phyloP scores from a whole-genome alignment of 2,113 vertebrate genomes.

The Hippocampus zosterae region DNA sequence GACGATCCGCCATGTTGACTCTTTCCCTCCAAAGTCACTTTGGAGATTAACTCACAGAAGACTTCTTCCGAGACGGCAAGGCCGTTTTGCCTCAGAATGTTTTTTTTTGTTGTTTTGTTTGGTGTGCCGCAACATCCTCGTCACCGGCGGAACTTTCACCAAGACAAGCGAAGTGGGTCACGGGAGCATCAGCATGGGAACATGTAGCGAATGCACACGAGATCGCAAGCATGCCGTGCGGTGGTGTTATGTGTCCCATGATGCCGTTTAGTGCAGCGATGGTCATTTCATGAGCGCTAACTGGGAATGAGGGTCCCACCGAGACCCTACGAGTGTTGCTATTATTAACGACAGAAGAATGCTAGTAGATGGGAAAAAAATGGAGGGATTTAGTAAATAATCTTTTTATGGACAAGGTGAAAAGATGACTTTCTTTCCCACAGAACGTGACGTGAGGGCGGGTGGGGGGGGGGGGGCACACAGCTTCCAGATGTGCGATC shows the following conservation, averaged over 20 bases:
- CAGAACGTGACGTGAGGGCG: conserved; percentile 1
- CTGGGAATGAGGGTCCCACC: conserved; percentile 39
- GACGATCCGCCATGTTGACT: conserved; percentile 4
- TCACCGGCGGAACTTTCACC: conserved; percentile 6
- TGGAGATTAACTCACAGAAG: neutral
- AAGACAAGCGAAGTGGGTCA: conserved; percentile 12
- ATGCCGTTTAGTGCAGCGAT: conserved; percentile 21
- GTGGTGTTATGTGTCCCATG: conserved; percentile 10
- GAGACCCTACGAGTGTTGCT: conserved; percentile 38
- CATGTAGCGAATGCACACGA: neutral
- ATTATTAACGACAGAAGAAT: conserved; percentile 49
- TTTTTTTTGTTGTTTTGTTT: neutral
- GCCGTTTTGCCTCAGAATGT: neutral
- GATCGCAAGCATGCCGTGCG: neutral
- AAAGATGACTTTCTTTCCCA: conserved; percentile 18
- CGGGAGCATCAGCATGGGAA: conserved; percentile 28
- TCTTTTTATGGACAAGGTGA: neutral
- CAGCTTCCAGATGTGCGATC: conserved; percentile 23
- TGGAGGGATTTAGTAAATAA: conserved; percentile 1
- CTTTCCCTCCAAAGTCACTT: conserved; percentile 17
- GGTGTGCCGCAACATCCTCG: neutral
- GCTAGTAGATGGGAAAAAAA: neutral
- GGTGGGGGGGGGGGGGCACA: no score
- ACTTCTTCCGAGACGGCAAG: neutral
- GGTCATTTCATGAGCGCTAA: conserved; percentile 10